Base-by-base conservation (phyloP, 2,888 invertebrate genomes). In the Drosophila mettleri region DNA sequence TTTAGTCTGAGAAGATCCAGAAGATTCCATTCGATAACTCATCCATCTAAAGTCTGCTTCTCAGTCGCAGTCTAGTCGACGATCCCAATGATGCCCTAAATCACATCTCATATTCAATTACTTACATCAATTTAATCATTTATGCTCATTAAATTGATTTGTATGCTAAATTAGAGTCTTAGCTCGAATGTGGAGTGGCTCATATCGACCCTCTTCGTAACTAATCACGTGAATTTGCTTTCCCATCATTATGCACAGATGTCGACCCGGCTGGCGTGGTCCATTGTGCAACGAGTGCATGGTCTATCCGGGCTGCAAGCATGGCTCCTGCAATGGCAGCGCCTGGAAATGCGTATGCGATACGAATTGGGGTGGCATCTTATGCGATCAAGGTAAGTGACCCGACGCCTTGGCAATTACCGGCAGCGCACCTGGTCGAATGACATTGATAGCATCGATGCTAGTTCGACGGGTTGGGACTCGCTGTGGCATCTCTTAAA, bases 331-430 rank as follows among this genome's bases (percentile, higher is more conserved):
- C 94, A 96, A 96, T 91, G 96, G 97, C 74, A 96, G 96, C 78
- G 97, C 98, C 49, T 98, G 97, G 97, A 96, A 98, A 92, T 99
- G 99, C 93, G 97, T 97, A 89, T 99, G 99, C 93, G 96, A 98
- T 92, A 98, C 98, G 88, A 99, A 99, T 92, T 99, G 99, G 99
- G 99, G 98, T 84, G 99, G 99, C 79, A 97, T 98, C 81, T 95
- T 98, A 85, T 99, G 99, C 93, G 98, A 99, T 93, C 98, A 98
- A 95, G 96, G 95, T 95, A 93, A 89, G 90, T 80, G 66, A 80
- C 64, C 68, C 48, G 20, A n/a, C 16, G 20, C 38, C 24, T 43
- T 20, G 58, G 46, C 70, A 62, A 78, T 82, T 83, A 60, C 78
- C 31, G 70, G 34, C 58, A 60, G 59, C 74, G 20, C 48, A 74